Conservation (phyloP, 1,140 invertebrate species). For the Lepidurus couesii region DNA sequence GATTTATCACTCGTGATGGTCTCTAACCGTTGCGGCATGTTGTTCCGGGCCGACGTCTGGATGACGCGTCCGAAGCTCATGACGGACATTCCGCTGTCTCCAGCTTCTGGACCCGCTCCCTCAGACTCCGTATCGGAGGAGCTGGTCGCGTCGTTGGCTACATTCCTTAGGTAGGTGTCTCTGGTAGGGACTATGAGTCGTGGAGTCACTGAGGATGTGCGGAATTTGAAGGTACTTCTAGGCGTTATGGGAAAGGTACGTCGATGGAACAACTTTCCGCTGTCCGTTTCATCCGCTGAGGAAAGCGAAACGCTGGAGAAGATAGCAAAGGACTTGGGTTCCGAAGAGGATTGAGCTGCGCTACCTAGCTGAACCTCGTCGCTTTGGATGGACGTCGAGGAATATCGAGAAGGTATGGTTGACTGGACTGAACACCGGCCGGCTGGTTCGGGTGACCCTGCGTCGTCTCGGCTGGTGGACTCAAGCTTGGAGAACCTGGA, state of each 20-base stretch:
- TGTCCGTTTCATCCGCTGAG: background rate
- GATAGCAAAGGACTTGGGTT: background rate
- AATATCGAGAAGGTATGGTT: background rate
- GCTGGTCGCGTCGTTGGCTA: background rate
- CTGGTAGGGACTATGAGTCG: background rate
- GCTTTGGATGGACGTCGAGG: background rate
- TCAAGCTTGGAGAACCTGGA: background rate
- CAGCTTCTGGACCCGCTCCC: background rate
- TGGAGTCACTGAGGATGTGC: background rate
- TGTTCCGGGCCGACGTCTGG: background rate
- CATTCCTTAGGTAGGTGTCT: background rate
- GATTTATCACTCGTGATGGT: background rate
- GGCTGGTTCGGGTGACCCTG: background rate
- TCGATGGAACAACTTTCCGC: background rate
- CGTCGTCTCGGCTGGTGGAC: background rate
- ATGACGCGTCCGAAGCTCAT: background rate
- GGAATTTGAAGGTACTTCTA: background rate
- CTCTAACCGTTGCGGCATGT: background rate
- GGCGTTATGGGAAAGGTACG: background rate
- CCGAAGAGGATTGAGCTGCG: background rate
- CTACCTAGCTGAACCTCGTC: conserved; percentile 12
- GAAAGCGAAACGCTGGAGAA: background rate
- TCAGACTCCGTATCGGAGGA: background rate
- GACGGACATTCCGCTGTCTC: background rate
- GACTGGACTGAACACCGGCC: background rate